A percentile compares a stretch with the other conserved stretches of the same genome.
phyloP scores from a whole-genome alignment of 1,140 invertebrate genomes.

The Leptestheria dahalacensis region DNA sequence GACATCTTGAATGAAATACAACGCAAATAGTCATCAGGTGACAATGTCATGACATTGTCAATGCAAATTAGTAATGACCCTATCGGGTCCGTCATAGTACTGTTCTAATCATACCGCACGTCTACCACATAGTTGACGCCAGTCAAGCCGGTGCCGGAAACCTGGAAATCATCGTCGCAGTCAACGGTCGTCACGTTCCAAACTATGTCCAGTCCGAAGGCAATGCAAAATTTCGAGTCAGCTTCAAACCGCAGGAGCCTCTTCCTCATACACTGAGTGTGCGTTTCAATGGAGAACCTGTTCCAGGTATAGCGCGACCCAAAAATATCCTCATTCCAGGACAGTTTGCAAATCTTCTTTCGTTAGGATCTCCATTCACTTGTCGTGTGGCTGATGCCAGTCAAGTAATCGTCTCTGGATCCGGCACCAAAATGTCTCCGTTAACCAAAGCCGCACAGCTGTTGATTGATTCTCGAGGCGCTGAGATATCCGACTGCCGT shows the following conservation, averaged over 20 bases:
- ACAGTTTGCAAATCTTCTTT: too few species aligned
- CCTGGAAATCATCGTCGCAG: slow-evolving; percentile 92
- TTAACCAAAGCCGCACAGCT: slow-evolving; percentile 41
- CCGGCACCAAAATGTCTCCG: slow-evolving; percentile 43
- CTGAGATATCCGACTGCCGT: slow-evolving; percentile 33
- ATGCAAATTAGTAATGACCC: too few species aligned
- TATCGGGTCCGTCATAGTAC: too few species aligned
- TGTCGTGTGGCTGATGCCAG: slow-evolving; percentile 54
- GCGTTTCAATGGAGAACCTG: slow-evolving; percentile 88
- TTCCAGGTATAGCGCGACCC: slow-evolving; percentile 46
- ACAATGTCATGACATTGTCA: too few species aligned
- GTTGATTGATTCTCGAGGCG: slow-evolving; percentile 40
- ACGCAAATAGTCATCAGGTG: too few species aligned
- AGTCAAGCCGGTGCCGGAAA: slow-evolving; percentile 79
- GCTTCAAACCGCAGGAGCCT: slow-evolving; percentile 89
- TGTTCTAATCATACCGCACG: neutral
- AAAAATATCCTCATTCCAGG: neutral
- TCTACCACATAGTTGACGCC: slow-evolving; percentile 47
- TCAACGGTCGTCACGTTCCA: slow-evolving; percentile 92
- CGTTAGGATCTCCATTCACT: slow-evolving; percentile 67
- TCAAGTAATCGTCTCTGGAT: slow-evolving; percentile 41
- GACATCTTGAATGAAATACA: too few species aligned
- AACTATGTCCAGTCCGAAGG: slow-evolving; percentile 96
- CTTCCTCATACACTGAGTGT: slow-evolving; percentile 76
- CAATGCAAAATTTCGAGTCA: slow-evolving; percentile 86